A percentile compares a stretch with the other conserved stretches of the same genome.
Evolutionary conservation across 2,113 vertebrate species (phyloP).

Genomic region (Myrmecophaga tridactyla): DNA sequence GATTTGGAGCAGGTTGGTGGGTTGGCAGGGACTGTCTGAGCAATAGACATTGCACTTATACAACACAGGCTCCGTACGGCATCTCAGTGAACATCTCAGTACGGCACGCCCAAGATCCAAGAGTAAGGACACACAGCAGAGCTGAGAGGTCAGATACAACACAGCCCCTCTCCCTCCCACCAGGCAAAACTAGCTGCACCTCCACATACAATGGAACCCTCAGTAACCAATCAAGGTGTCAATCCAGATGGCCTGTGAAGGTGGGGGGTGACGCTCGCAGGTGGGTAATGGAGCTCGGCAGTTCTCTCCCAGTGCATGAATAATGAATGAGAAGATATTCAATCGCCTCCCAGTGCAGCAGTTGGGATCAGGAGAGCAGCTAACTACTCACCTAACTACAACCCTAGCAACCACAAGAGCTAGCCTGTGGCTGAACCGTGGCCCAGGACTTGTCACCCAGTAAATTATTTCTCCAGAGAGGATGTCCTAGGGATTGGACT

Average conservation of each 20-base stretch:
- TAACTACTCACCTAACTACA: neutral
- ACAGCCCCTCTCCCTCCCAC: neutral
- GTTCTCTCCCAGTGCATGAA: neutral
- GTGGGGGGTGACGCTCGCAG: neutral
- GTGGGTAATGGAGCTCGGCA: constrained; percentile 19
- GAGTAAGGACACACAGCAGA: neutral
- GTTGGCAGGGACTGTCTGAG: neutral
- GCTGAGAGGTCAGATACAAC: neutral
- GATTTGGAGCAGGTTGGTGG: neutral
- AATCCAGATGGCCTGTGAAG: neutral
- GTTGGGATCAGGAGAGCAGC: neutral
- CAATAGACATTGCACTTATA: neutral
- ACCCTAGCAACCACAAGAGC: neutral
- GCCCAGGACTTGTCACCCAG: neutral
- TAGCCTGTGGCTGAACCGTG: neutral
- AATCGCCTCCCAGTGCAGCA: neutral
- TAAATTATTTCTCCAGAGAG: neutral
- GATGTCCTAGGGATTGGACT: neutral
- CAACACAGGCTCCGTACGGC: neutral
- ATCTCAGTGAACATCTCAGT: neutral
- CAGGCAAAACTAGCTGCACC: neutral
- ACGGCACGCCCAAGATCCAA: too few relatives aligned
- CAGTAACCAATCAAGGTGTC: constrained; percentile 32
- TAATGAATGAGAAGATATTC: constrained; percentile 50
- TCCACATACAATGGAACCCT: neutral